Evolutionary conservation across 2,888 invertebrate species (phyloP).

Genomic region (Himalopsyche anomala): DNA sequence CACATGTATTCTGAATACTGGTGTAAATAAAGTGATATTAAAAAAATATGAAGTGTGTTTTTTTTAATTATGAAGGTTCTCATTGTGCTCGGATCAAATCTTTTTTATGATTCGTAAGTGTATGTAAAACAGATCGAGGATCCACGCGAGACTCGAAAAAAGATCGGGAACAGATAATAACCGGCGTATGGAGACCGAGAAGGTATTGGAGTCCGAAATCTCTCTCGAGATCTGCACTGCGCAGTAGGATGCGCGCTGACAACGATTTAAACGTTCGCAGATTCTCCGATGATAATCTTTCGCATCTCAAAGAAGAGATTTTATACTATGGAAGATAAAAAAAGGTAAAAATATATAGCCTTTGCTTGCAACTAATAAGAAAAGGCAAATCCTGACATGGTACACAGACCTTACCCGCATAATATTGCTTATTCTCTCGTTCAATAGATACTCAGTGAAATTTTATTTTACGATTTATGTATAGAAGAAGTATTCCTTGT

Average conservation of each 20-base stretch:
- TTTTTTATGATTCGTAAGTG: neutral
- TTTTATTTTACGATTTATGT: no score
- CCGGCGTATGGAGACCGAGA: slow-evolving; percentile 23
- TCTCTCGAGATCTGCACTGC: slow-evolving; percentile 28
- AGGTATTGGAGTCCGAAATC: slow-evolving; percentile 30
- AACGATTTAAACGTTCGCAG: slow-evolving; percentile 42
- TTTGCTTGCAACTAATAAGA: slow-evolving; percentile 18
- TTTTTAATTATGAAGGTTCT: no score
- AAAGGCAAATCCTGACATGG: slow-evolving; percentile 11
- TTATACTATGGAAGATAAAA: slow-evolving; percentile 19
- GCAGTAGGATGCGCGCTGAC: slow-evolving; percentile 42
- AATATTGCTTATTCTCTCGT: no score
- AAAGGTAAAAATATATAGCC: neutral
- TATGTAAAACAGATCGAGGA: neutral
- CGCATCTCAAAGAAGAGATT: slow-evolving; percentile 8
- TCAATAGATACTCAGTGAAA: no score
- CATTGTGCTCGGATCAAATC: neutral
- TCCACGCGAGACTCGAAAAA: slow-evolving; percentile 23
- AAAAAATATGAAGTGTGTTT: no score
- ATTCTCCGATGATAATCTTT: slow-evolving; percentile 39
- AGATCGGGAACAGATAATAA: slow-evolving; percentile 40
- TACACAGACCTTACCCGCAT: neutral
- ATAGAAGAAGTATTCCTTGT: no score
- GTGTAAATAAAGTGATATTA: no score
- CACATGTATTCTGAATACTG: no score